Conservation (phyloP, 2,888 invertebrate genomes). For the Tryphoninae sp. region DNA sequence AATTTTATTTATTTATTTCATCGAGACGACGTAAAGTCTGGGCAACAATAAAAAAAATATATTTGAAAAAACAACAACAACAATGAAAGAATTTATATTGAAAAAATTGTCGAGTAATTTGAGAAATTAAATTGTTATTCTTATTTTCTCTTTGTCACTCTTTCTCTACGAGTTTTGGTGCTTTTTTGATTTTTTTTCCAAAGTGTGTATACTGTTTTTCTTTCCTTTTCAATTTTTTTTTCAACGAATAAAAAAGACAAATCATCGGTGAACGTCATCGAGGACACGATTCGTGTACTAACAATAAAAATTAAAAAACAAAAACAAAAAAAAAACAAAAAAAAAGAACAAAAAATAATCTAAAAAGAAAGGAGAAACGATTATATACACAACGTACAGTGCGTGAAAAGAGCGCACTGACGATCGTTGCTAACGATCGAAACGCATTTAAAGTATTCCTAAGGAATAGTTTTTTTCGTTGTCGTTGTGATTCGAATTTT, state of each 20-base stretch:
- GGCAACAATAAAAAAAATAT: background rate
- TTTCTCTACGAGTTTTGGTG: background rate
- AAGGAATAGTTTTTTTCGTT: constrained; percentile 27
- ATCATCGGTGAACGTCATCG: constrained; percentile 23
- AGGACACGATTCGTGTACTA: constrained; percentile 39
- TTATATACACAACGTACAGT: constrained; percentile 3
- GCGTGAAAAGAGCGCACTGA: constrained; percentile 14
- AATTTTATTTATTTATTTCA: background rate
- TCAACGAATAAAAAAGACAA: background rate
- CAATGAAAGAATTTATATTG: constrained; percentile 4
- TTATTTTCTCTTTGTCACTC: background rate
- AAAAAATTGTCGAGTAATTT: constrained; percentile 20
- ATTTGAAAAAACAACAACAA: background rate
- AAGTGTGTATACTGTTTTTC: background rate
- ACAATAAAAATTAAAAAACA: constrained; percentile 21
- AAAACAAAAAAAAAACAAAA: constrained; percentile 17
- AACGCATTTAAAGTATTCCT: background rate
- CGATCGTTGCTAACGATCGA: constrained; percentile 12
- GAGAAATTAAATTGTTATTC: background rate
- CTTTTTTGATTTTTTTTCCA: background rate
- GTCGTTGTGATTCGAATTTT: background rate
- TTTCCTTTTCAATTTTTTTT: background rate
- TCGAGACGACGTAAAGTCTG: constrained; percentile 9
- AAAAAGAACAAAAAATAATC: constrained; percentile 11
- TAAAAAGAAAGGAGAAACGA: background rate